Conservation (phyloP, 2,797 vertebrate species). For the Glossophaga mutica region DNA sequence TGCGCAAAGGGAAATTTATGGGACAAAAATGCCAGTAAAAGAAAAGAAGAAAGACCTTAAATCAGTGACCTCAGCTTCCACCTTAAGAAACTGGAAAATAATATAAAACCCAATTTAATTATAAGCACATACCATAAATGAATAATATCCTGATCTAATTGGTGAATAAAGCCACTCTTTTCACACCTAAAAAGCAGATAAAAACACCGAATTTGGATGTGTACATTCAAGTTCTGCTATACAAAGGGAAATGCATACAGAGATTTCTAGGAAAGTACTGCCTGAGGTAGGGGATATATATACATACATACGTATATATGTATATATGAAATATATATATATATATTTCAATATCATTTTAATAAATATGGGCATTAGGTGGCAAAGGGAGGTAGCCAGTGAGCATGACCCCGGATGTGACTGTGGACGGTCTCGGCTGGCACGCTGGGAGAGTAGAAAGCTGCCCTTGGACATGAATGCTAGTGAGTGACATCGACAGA, state of each 20-base stretch:
- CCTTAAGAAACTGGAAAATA: background rate
- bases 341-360: background rate
- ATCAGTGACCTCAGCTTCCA: background rate
- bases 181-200: background rate
- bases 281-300: fast-evolving
- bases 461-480: background rate
- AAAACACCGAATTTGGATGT: background rate
- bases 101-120: background rate
- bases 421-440: background rate
- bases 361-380: background rate
- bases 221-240: background rate
- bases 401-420: background rate
- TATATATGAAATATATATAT: fast-evolving
- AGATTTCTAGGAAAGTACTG: background rate
- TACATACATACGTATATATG: no score
- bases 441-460: background rate
- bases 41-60: background rate
- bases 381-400: background rate
- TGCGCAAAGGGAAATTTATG: background rate
- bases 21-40: background rate
- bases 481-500: background rate
- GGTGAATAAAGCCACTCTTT: background rate
- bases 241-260: background rate
- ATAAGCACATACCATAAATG: background rate
- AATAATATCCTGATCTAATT: background rate